Conservation (phyloP, 2,113 vertebrate species). For the Chunga burmeisteri region DNA sequence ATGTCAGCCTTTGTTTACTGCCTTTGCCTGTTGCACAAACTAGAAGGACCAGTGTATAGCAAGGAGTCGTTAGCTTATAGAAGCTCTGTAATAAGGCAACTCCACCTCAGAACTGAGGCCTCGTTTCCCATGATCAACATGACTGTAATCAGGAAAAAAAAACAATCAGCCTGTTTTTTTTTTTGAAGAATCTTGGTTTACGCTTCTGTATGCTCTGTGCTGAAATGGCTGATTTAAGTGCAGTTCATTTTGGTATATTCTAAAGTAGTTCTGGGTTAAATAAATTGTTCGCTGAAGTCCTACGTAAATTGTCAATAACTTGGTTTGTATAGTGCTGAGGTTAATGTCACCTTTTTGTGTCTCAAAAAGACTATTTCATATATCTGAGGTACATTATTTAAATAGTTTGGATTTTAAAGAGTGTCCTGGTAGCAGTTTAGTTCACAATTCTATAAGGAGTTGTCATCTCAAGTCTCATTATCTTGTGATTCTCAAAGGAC, state of each 20-base stretch:
- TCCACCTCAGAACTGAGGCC: background rate
- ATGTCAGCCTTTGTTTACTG: background rate
- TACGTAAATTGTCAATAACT: background rate
- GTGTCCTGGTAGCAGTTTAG: background rate
- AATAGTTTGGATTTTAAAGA: background rate
- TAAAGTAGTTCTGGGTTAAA: background rate
- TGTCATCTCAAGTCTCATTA: background rate
- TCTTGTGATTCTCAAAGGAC: background rate
- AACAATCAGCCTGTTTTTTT: fast-evolving
- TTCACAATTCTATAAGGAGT: background rate
- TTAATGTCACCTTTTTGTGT: background rate
- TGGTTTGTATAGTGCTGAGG: background rate
- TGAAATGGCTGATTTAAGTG: background rate
- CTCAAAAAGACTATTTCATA: background rate
- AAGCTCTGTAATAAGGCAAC: background rate
- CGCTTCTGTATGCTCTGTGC: background rate
- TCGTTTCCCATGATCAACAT: background rate
- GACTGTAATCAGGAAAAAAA: background rate
- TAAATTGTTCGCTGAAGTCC: background rate
- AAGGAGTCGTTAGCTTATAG: background rate
- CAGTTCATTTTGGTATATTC: background rate
- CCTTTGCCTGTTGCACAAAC: background rate
- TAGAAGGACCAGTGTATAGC: background rate
- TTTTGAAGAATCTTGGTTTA: background rate
- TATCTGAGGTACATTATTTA: background rate